A percentile compares a stretch with the other conserved stretches of the same genome.
These are phyloP conservation scores for Drepanosiphum platanoidis DNA, from an alignment of 2,888 invertebrate genomes.

Conservation along the genomic window DNA sequence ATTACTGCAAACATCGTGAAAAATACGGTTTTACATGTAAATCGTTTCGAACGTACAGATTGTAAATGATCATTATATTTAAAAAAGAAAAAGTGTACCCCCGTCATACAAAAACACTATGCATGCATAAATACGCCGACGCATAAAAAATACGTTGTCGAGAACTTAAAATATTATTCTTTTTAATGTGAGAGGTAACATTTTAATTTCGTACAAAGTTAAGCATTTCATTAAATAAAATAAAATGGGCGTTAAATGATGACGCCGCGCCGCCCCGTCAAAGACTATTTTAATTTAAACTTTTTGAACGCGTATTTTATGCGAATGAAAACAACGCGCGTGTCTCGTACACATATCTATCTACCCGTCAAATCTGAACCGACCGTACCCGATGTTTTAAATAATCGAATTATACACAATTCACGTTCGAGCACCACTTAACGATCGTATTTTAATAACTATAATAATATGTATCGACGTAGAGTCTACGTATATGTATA, in stretches of 20 bases:
- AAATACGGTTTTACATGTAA: conserved; percentile 1
- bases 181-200: conserved; percentile 21
- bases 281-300: neutral
- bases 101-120: neutral
- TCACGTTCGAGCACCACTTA: no score
- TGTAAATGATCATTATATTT: conserved; percentile 28
- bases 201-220: neutral
- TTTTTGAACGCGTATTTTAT: neutral
- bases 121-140: neutral
- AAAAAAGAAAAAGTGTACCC: conserved; percentile 7
- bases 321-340: neutral
- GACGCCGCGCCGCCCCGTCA: neutral
- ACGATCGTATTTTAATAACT: no score
- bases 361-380: no score
- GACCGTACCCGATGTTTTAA: neutral
- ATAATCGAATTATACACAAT: neutral
- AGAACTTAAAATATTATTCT: conserved; percentile 7
- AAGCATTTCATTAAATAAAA: conserved; percentile 22
- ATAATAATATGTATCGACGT: no score
- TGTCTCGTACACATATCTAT: no score
- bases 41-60: neutral
- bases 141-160: neutral
- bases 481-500: no score
- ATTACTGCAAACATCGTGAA: neutral
- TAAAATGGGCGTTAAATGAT: conserved; percentile 4